Evolutionary conservation across 2,797 vertebrate genomes (phyloP), one percentile per base, ranked within the genome.

Genomic region (Gila robusta): DNA sequence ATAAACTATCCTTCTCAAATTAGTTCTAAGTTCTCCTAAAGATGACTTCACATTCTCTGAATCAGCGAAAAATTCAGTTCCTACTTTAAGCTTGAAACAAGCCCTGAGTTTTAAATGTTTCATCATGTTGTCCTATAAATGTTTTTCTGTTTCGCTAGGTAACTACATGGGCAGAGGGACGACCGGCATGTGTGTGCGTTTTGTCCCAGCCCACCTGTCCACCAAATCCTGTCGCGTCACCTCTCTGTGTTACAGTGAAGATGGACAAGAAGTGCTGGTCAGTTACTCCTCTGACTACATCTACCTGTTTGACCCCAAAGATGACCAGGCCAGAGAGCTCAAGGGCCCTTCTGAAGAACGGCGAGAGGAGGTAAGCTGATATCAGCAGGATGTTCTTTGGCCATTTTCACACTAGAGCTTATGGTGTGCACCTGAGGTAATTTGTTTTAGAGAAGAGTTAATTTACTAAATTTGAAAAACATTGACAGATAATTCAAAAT

Each of bases 281-380:
- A 99, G 98, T 94, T 99, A 99, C 94, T 99, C 98, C 76, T 98
- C 98, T 0, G 98, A 99, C 91, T 99, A 99, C 89, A 98, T 99
- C 89, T 99, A 99, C 92, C 96, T 99, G 91, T 99, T 99, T 90
- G 95, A 99, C 92, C 98, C 98, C 85, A 98, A 96, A 95, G 98
- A 99, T 72, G 97, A 99, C 93, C 97, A 98, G 90, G 98, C 98
- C 82, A 93, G 97, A 86, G 97, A 99, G 91, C 97, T 99, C 47
- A 98, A 99, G 94, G 96, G 97, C 88, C 97, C 97, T n/a, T 98
- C 98, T n/a, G 92, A 98, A 89, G 97, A 98, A 90, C 95, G 97
- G 88, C 96, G 96, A 91, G 98, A 99, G 94, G 98, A 99, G 97
- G 98, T 97, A 35, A 81, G 52, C 28, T 3, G 37, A 16, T 59